Evolutionary conservation across 2,888 invertebrate genomes (phyloP).

Genomic region (Leucoma salicis): DNA sequence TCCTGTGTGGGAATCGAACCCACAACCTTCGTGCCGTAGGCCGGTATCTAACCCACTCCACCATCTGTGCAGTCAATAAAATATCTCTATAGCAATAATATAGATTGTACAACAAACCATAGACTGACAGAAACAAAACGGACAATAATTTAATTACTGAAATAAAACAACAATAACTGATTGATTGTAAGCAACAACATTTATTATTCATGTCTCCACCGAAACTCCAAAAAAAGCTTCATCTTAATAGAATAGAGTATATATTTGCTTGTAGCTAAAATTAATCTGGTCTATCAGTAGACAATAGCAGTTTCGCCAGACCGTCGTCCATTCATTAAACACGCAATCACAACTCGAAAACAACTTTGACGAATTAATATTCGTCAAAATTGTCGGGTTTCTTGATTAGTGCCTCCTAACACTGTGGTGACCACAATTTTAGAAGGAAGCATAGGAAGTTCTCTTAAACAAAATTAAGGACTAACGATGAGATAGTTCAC

Average conservation of each 20-base stretch:
- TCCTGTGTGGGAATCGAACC: no score
- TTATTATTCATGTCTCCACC: conserved; percentile 17
- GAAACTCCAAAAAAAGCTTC: conserved; percentile 4
- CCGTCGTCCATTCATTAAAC: conserved; percentile 58
- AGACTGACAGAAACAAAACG: conserved; percentile 4
- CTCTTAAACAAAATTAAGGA: background rate
- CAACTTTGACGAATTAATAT: conserved; percentile 72
- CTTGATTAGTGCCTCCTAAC: conserved; percentile 56
- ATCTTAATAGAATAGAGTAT: background rate
- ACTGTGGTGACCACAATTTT: conserved; percentile 28
- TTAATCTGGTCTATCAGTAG: conserved; percentile 32
- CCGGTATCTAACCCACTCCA: no score
- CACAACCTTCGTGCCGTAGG: no score
- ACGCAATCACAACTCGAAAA: conserved; percentile 72
- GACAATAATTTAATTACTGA: conserved; percentile 29
- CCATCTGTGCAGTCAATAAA: no score
- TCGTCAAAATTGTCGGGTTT: conserved; percentile 65
- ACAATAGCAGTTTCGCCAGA: conserved; percentile 35
- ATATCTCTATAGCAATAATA: background rate
- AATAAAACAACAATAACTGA: conserved; percentile 33
- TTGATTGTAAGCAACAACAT: conserved; percentile 32
- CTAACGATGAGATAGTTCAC: no score
- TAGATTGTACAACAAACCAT: background rate
- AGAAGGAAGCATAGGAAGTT: background rate
- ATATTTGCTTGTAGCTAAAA: conserved; percentile 8